Evolutionary conservation across 2,797 vertebrate genomes (phyloP).

Genomic region (Urophycis tenuis): DNA sequence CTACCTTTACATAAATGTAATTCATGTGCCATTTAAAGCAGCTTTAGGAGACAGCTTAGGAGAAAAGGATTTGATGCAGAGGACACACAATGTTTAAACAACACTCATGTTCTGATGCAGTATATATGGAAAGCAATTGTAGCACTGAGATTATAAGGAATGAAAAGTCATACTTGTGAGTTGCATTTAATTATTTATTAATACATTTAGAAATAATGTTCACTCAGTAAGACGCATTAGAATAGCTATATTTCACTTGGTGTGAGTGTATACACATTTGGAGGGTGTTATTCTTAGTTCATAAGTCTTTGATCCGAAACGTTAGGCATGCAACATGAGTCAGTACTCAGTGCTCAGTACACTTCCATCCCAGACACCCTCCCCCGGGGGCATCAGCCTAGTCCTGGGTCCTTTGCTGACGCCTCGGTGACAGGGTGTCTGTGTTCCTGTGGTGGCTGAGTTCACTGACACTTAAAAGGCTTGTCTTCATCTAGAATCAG

Average conservation of each 20-base stretch:
- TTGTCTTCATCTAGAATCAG: neutral
- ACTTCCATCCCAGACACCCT: neutral
- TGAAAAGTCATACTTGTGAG: neutral
- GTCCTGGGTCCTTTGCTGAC: neutral
- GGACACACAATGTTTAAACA: neutral
- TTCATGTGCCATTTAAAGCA: neutral
- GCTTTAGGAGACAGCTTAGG: neutral
- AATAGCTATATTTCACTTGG: neutral
- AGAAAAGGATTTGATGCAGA: neutral
- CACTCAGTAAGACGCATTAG: neutral
- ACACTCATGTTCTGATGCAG: neutral
- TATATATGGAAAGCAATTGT: conserved; percentile 9
- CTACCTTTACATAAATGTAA: neutral
- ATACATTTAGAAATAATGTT: neutral
- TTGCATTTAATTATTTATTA: conserved; percentile 1
- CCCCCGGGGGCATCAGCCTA: neutral
- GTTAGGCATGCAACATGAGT: neutral
- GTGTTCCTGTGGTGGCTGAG: neutral
- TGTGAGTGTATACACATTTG: neutral
- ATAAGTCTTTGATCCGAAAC: neutral
- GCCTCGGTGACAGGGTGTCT: neutral
- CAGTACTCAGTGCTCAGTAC: neutral
- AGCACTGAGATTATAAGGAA: conserved; percentile 1
- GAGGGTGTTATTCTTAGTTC: neutral
- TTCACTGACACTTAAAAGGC: neutral